These are phyloP conservation scores for Neolamprologus tretocephalus DNA, from an alignment of 2,113 vertebrate species.

Conservation along the genomic window DNA sequence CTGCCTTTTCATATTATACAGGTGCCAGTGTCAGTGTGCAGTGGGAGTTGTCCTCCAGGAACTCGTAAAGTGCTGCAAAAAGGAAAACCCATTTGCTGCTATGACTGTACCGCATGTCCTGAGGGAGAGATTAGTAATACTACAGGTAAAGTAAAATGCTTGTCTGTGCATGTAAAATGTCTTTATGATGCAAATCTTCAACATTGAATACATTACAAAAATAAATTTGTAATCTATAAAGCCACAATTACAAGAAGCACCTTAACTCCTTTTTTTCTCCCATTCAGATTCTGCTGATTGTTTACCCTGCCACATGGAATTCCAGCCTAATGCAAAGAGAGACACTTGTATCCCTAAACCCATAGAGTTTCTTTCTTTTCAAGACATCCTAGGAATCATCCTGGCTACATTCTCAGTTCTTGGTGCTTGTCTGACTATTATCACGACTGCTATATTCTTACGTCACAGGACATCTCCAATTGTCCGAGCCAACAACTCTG, in stretches of 20 bases:
- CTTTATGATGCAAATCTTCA: not conserved
- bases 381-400: slow-evolving; percentile 52
- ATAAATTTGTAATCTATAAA: not conserved
- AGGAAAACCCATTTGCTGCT: slow-evolving; percentile 47
- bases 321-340: slow-evolving; percentile 49
- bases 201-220: not conserved
- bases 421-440: not conserved
- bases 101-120: slow-evolving; percentile 60
- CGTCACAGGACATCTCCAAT: not conserved
- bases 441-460: not conserved
- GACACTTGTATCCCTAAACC: slow-evolving; percentile 38
- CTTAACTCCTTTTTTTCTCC: not conserved
- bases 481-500: not conserved
- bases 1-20: not conserved
- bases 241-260: not conserved
- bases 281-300: slow-evolving; percentile 48
- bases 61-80: slow-evolving; percentile 45
- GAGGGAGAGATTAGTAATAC: slow-evolving; percentile 2
- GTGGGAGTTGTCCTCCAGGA: slow-evolving; percentile 52
- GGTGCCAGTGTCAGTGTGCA: slow-evolving; percentile 55
- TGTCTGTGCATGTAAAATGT: not conserved
- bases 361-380: slow-evolving; percentile 61
- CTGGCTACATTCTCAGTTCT: not conserved
- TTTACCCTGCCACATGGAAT: slow-evolving; percentile 41
- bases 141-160: not conserved